Conservation (phyloP, 1,140 invertebrate species). For the Zaprionus tsacasi region DNA sequence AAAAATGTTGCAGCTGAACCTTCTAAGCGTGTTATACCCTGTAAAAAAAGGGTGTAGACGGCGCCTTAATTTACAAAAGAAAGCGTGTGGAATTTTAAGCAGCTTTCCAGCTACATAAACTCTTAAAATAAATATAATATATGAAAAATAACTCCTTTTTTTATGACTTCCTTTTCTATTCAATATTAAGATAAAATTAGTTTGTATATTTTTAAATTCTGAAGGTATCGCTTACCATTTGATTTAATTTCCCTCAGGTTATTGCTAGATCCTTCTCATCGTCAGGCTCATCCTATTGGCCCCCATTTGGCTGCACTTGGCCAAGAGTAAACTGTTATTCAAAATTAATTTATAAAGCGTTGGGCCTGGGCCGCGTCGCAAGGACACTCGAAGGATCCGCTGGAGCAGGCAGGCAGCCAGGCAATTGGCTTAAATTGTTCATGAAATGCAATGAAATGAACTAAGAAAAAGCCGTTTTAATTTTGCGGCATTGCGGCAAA, state of each 20-base stretch:
- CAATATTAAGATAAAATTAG: too few species aligned
- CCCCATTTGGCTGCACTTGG: conserved; percentile 26
- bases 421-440: conserved; percentile 82
- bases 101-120: too few species aligned
- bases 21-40: neutral
- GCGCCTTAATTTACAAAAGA: neutral
- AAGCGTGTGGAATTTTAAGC: neutral
- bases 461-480: conserved; percentile 81
- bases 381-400: conserved; percentile 44
- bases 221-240: neutral
- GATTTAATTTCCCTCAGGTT: neutral
- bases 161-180: too few species aligned
- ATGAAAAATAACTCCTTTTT: too few species aligned
- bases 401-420: neutral
- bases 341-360: conserved; percentile 75
- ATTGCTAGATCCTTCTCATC: neutral
- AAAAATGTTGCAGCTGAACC: neutral
- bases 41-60: neutral
- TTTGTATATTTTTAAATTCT: neutral
- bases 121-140: too few species aligned
- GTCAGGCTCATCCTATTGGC: neutral
- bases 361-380: conserved; percentile 26
- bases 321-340: conserved; percentile 64
- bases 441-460: conserved; percentile 82
- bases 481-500: conserved; percentile 69